Evolutionary conservation across 1,140 invertebrate genomes (phyloP).

Genomic region (Drusus annulatus): DNA sequence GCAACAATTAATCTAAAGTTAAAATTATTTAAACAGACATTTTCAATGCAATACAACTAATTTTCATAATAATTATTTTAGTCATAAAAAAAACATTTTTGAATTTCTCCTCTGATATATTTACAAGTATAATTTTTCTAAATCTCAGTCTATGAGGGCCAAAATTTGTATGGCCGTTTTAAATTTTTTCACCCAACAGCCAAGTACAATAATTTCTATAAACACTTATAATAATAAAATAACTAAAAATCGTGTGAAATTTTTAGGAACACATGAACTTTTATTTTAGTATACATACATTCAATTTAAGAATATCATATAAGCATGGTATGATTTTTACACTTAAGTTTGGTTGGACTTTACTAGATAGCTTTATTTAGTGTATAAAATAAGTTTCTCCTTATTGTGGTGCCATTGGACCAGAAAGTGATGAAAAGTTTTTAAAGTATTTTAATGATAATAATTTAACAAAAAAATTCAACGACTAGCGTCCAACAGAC

Average conservation of each 20-base stretch:
- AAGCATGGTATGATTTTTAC: not conserved
- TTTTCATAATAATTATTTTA: conserved; percentile 5
- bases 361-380: no score
- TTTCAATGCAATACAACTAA: conserved; percentile 15
- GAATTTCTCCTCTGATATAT: conserved; percentile 21
- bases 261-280: conserved; percentile 21
- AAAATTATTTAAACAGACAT: conserved; percentile 17
- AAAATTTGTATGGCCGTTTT: conserved; percentile 17
- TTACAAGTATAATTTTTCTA: conserved; percentile 37
- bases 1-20: conserved; percentile 16
- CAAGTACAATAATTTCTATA: conserved; percentile 7
- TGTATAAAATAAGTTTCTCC: no score
- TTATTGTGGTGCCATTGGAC: no score
- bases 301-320: not conserved
- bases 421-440: no score
- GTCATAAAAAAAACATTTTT: conserved; percentile 18
- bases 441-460: no score
- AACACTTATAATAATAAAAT: conserved; percentile 16
- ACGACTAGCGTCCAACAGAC: no score
- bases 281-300: conserved; percentile 16
- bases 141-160: conserved; percentile 29
- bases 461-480: no score
- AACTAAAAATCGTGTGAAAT: conserved; percentile 35
- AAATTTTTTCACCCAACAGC: conserved; percentile 16
- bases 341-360: no score